Evolutionary conservation across 2,113 vertebrate species (phyloP).

Genomic region (Pollachius pollachius): DNA sequence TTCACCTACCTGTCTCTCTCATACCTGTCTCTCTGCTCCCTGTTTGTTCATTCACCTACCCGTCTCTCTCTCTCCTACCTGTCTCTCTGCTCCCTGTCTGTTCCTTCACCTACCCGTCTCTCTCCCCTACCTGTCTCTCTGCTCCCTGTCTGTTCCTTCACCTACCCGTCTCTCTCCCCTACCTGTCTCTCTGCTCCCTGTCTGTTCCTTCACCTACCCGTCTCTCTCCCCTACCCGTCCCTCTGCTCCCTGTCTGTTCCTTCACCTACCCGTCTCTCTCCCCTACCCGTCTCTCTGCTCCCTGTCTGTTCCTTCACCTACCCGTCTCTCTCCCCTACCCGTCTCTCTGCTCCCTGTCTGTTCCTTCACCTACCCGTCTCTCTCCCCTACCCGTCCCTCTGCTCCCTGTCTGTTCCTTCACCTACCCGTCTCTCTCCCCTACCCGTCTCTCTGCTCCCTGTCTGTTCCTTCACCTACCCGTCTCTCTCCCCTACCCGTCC

Average conservation of each 20-base stretch:
- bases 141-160: background rate
- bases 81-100: background rate
- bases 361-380: background rate
- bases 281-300: background rate
- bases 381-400: background rate
- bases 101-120: background rate
- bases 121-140: background rate
- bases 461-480: background rate
- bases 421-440: background rate
- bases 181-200: conserved; percentile 72
- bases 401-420: too few relatives aligned
- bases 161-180: conserved; percentile 13
- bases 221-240: too few relatives aligned
- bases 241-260: background rate
- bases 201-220: too few relatives aligned
- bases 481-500: conserved; percentile 74
- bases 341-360: too few relatives aligned
- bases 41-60: too few relatives aligned
- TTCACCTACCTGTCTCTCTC: too few relatives aligned
- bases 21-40: too few relatives aligned
- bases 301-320: too few relatives aligned
- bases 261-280: background rate
- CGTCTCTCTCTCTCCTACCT: too few relatives aligned
- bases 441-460: background rate
- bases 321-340: too few relatives aligned